Percentiles rank a stretch among this genome's conserved stretches.
Conservation (phyloP, 2,797 vertebrate species). For the Brotula barbata region DNA sequence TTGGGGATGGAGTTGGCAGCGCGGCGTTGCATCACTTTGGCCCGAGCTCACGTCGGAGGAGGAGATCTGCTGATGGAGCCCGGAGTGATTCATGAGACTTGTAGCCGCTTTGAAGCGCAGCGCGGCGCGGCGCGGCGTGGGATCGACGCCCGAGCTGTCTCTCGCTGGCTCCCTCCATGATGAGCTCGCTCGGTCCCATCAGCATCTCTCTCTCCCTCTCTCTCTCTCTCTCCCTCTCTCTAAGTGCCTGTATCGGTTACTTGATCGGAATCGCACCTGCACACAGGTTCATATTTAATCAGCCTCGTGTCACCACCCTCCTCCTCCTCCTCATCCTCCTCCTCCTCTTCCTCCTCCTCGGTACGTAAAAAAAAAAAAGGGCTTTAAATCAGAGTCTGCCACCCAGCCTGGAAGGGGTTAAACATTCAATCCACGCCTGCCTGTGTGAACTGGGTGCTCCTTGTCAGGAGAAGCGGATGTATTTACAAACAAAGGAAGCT, state of each 20-base stretch:
- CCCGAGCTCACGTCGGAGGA: slow-evolving; percentile 7
- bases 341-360: slow-evolving; percentile 27
- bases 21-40: slow-evolving; percentile 43
- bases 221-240: no score
- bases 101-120: slow-evolving; percentile 21
- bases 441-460: slow-evolving; percentile 65
- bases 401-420: slow-evolving; percentile 57
- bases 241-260: slow-evolving; percentile 9
- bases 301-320: slow-evolving; percentile 27
- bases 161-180: slow-evolving; percentile 35
- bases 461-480: slow-evolving; percentile 72
- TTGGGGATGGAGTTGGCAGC: slow-evolving; percentile 25
- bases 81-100: slow-evolving; percentile 51
- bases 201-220: slow-evolving; percentile 52
- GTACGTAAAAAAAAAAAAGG: slow-evolving; percentile 33
- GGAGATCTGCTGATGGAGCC: slow-evolving; percentile 14
- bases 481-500: slow-evolving; percentile 78
- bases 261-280: slow-evolving; percentile 56
- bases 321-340: slow-evolving; percentile 25
- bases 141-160: slow-evolving; percentile 43
- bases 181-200: slow-evolving; percentile 62
- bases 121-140: slow-evolving; percentile 10
- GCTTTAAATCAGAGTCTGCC: slow-evolving; percentile 14
- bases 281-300: slow-evolving; percentile 39
- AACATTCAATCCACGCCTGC: slow-evolving; percentile 55